These are phyloP conservation scores for Neoseiulus cucumeris DNA, from an alignment of 1,140 invertebrate genomes.

Conservation along the genomic window DNA sequence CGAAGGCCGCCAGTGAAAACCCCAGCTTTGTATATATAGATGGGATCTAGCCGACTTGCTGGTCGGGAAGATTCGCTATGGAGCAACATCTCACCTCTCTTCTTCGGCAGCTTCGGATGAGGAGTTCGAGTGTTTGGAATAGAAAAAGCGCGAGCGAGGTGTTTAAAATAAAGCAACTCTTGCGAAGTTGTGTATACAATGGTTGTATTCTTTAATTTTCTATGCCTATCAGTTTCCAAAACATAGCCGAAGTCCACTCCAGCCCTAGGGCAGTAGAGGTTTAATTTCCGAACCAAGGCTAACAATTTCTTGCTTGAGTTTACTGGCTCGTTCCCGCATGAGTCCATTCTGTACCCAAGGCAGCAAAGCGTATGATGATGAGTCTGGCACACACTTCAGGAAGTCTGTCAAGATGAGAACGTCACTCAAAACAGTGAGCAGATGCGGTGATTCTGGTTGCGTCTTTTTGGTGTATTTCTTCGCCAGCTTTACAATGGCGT, in stretches of 20 bases:
- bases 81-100: too few species aligned
- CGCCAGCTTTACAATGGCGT: background rate
- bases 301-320: background rate
- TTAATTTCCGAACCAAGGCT: background rate
- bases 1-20: too few species aligned
- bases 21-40: too few species aligned
- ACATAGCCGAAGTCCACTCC: too few species aligned
- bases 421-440: background rate
- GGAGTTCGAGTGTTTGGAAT: background rate
- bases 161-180: too few species aligned
- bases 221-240: too few species aligned
- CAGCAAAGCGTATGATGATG: background rate
- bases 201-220: background rate
- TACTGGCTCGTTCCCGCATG: background rate
- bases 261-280: background rate
- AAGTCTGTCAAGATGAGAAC: background rate
- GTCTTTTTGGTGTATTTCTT: background rate
- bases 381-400: background rate
- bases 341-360: constrained; percentile 5
- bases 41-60: too few species aligned
- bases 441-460: background rate
- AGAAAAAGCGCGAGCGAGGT: background rate
- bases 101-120: too few species aligned
- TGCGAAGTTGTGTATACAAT: too few species aligned
- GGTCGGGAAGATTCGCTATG: too few species aligned